Conservation (phyloP, 2,888 invertebrate genomes). For the Sphinx pinastri region DNA sequence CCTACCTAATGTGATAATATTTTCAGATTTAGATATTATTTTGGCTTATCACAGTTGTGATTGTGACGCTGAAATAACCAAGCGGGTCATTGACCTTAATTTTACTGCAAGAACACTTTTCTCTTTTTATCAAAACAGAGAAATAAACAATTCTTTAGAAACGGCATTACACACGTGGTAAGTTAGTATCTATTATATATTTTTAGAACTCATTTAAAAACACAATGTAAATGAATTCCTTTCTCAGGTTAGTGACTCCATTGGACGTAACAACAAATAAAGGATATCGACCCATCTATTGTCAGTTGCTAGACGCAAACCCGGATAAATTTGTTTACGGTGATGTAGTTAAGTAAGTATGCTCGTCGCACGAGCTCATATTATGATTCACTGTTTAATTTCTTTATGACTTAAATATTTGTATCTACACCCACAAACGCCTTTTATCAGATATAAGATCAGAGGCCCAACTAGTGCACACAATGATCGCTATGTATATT, state of each 20-base stretch:
- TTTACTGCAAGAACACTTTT: slow-evolving; percentile 86
- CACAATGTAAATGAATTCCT: slow-evolving; percentile 14
- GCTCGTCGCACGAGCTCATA: background rate
- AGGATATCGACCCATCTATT: slow-evolving; percentile 82
- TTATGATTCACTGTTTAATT: no score
- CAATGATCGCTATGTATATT: no score
- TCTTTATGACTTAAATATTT: no score
- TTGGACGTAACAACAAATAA: slow-evolving; percentile 49
- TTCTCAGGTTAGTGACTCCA: slow-evolving; percentile 58
- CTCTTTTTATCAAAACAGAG: slow-evolving; percentile 85
- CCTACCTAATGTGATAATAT: background rate
- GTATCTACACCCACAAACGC: no score
- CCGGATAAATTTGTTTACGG: slow-evolving; percentile 82
- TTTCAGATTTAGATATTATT: slow-evolving; percentile 83
- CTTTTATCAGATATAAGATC: no score
- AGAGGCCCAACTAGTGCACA: no score
- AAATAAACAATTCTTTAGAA: slow-evolving; percentile 63
- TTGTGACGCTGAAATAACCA: slow-evolving; percentile 85
- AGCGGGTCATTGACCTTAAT: slow-evolving; percentile 87
- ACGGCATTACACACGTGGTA: slow-evolving; percentile 61
- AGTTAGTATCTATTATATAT: slow-evolving; percentile 42
- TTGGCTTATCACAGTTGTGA: slow-evolving; percentile 88
- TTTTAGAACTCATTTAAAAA: slow-evolving; percentile 2
- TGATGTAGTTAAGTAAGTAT: slow-evolving; percentile 73
- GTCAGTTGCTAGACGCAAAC: slow-evolving; percentile 81